Evolutionary conservation across 2,113 vertebrate genomes (phyloP).

Genomic region (Periophthalmodon schlosseri): DNA sequence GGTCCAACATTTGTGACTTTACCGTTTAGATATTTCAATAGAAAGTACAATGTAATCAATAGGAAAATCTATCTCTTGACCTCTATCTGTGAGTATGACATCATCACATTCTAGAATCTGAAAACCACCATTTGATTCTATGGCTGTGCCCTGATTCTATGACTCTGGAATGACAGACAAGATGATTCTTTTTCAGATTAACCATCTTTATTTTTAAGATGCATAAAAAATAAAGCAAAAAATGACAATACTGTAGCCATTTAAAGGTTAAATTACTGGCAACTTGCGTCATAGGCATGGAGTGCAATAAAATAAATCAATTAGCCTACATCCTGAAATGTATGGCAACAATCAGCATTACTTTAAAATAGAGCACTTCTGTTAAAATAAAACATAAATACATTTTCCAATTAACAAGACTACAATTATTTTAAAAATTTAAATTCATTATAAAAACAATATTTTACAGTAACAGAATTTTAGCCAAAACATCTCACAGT

Average conservation of each 20-base stretch:
- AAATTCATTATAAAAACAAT: conserved; percentile 29
- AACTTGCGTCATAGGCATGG: conserved; percentile 16
- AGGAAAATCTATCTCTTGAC: too few species aligned
- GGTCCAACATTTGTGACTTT: too few species aligned
- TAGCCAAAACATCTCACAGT: conserved; percentile 55
- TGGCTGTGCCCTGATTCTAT: too few species aligned
- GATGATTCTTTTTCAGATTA: not conserved
- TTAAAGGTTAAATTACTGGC: conserved; percentile 33
- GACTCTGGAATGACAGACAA: not conserved
- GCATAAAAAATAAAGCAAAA: not conserved
- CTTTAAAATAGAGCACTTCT: conserved; percentile 9
- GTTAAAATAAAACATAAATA: conserved; percentile 27
- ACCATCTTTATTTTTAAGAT: not conserved
- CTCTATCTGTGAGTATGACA: too few species aligned
- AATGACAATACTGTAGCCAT: not conserved
- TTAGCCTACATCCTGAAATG: conserved; percentile 19
- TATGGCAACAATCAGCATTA: not conserved
- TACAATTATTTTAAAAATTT: conserved; percentile 17
- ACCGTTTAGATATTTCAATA: too few species aligned
- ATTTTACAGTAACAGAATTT: conserved; percentile 35
- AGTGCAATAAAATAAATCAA: not conserved
- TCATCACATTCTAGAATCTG: too few species aligned
- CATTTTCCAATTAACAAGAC: conserved; percentile 19
- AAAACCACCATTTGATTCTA: too few species aligned
- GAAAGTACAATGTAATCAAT: too few species aligned